These are phyloP conservation scores for Tringa solitaria DNA, from an alignment of 2,113 vertebrate species.

Conservation along the genomic window DNA sequence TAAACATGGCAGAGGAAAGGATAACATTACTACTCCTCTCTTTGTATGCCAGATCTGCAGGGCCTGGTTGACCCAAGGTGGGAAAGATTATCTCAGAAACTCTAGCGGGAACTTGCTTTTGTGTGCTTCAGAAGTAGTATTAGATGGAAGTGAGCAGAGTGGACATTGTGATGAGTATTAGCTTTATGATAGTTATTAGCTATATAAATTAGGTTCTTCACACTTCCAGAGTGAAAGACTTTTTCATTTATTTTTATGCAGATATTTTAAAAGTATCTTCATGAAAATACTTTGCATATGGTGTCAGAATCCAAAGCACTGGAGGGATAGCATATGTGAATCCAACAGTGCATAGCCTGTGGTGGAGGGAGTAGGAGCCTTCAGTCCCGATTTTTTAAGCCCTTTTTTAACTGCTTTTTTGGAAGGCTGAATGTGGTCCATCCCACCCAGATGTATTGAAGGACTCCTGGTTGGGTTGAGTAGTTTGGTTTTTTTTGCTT, in stretches of 20 bases:
- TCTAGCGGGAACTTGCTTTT: background rate
- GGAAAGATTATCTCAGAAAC: background rate
- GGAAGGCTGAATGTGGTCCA: background rate
- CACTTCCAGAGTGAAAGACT: background rate
- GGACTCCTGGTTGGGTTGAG: background rate
- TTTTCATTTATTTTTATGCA: background rate
- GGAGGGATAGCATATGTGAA: background rate
- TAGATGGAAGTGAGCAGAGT: background rate
- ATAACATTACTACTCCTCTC: background rate
- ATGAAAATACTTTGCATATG: background rate
- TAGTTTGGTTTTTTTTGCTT: background rate
- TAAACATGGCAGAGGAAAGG: background rate
- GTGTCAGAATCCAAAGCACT: background rate
- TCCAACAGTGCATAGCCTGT: background rate
- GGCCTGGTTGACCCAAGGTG: background rate
- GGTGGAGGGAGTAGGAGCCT: background rate
- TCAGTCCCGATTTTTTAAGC: background rate
- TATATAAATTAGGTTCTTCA: background rate
- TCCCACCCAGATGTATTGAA: background rate
- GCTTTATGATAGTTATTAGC: background rate
- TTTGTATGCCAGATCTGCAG: background rate
- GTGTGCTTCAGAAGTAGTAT: background rate
- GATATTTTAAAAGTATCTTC: background rate
- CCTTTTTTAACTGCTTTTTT: background rate
- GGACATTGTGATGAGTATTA: too few relatives aligned